Evolutionary conservation across 1,140 invertebrate species (phyloP).

Genomic region (Habropoda laboriosa): DNA sequence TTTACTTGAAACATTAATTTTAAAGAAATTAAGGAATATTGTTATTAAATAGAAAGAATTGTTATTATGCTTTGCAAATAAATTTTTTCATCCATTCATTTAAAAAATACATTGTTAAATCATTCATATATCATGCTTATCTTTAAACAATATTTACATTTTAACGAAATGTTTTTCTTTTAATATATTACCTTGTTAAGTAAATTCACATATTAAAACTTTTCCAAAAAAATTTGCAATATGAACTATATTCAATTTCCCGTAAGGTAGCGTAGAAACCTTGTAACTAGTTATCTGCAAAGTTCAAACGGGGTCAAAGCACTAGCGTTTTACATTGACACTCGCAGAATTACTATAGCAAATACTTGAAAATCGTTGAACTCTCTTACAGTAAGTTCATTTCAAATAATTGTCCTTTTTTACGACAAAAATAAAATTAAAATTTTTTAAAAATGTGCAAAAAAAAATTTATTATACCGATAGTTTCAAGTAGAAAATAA

Average conservation of each 20-base stretch:
- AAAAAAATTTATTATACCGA: too few species aligned
- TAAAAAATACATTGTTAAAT: background rate
- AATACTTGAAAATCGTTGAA: background rate
- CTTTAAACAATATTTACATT: too few species aligned
- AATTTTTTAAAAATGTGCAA: too few species aligned
- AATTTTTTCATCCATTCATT: too few species aligned
- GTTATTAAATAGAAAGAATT: too few species aligned
- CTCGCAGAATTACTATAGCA: background rate
- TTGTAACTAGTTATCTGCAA: slow-evolving; percentile 11
- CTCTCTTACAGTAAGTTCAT: background rate
- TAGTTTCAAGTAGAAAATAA: too few species aligned
- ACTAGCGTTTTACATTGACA: slow-evolving; percentile 6
- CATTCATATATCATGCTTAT: too few species aligned
- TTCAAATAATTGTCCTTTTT: background rate
- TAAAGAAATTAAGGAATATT: too few species aligned
- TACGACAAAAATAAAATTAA: background rate
- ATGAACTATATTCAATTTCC: background rate
- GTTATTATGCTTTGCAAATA: too few species aligned
- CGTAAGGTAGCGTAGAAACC: background rate
- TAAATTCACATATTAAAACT: background rate
- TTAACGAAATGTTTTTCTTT: too few species aligned
- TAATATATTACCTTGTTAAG: background rate
- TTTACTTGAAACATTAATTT: too few species aligned
- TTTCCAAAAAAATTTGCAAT: background rate
- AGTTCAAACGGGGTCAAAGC: slow-evolving; percentile 13